A percentile compares a stretch with the other conserved stretches of the same genome.
Conservation (phyloP, 2,888 invertebrate genomes). For the Chaitophorus viminalis region DNA sequence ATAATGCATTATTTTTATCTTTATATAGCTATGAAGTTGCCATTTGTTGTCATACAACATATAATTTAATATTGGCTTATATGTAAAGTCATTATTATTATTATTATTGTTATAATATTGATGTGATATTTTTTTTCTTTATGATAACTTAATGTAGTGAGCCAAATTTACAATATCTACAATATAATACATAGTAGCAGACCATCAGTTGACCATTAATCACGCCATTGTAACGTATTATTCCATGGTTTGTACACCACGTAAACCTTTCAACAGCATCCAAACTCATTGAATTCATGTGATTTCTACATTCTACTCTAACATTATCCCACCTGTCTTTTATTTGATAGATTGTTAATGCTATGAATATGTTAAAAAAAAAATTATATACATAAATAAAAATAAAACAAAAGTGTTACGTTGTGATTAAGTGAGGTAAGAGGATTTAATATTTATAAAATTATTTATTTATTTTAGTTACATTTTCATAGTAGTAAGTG, state of each 20-base stretch:
- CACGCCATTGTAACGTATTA: slow-evolving; percentile 15
- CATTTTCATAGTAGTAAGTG: too few relatives aligned
- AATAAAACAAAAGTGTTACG: too few relatives aligned
- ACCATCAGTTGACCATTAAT: slow-evolving; percentile 35
- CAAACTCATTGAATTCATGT: slow-evolving; percentile 4
- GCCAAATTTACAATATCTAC: slow-evolving; percentile 23
- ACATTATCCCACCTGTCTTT: slow-evolving; percentile 2
- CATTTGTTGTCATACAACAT: slow-evolving; percentile 1
- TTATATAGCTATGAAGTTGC: neutral
- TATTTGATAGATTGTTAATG: neutral
- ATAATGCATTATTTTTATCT: neutral
- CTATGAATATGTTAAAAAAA: neutral
- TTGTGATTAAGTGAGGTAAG: too few relatives aligned
- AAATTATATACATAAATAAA: neutral
- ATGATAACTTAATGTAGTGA: slow-evolving; percentile 48
- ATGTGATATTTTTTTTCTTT: slow-evolving; percentile 12
- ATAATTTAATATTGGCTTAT: neutral
- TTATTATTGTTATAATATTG: neutral
- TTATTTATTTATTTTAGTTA: too few relatives aligned
- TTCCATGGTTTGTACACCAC: neutral
- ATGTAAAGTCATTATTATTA: slow-evolving; percentile 27
- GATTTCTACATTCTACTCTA: slow-evolving; percentile 22
- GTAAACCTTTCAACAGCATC: slow-evolving; percentile 2
- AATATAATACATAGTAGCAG: slow-evolving; percentile 9
- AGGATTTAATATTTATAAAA: too few relatives aligned